These are phyloP conservation scores for Struthio camelus DNA, from an alignment of 2,113 vertebrate genomes.

Conservation along the genomic window DNA sequence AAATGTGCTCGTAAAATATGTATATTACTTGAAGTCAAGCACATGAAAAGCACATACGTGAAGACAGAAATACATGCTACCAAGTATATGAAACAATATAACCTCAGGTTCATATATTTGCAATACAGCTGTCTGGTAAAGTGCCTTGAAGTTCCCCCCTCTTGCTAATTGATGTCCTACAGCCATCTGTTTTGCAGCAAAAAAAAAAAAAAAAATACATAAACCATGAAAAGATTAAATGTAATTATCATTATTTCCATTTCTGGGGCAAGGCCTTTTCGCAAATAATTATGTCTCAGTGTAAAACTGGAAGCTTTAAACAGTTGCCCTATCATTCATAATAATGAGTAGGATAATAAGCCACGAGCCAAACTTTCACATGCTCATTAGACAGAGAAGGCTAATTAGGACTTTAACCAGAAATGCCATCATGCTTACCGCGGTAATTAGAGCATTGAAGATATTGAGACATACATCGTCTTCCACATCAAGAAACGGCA, in stretches of 20 bases:
- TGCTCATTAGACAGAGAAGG: slow-evolving; percentile 64
- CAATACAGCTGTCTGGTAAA: neutral
- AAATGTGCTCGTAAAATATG: neutral
- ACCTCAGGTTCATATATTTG: neutral
- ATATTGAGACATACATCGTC: neutral
- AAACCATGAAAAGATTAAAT: slow-evolving; percentile 69
- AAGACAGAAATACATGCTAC: neutral
- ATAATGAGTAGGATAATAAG: slow-evolving; percentile 72
- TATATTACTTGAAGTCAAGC: neutral
- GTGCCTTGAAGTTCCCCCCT: neutral
- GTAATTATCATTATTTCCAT: slow-evolving; percentile 77
- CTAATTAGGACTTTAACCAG: slow-evolving; percentile 74
- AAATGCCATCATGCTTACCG: slow-evolving; percentile 60
- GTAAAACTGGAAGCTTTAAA: slow-evolving; percentile 63
- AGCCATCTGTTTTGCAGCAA: slow-evolving; percentile 59
- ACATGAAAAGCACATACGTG: neutral
- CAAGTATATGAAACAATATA: neutral
- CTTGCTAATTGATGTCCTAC: slow-evolving; percentile 52
- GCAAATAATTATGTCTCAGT: slow-evolving; percentile 74
- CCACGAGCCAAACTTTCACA: slow-evolving; percentile 56
- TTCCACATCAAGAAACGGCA: neutral
- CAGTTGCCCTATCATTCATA: slow-evolving; percentile 65
- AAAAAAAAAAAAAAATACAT: slow-evolving; percentile 12
- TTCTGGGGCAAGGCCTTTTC: slow-evolving; percentile 74
- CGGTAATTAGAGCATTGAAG: slow-evolving; percentile 26